Percentiles rank a stretch among this genome's conserved stretches.
Conservation (phyloP, 2,113 vertebrate species). For the Emydocephalus ijimae region DNA sequence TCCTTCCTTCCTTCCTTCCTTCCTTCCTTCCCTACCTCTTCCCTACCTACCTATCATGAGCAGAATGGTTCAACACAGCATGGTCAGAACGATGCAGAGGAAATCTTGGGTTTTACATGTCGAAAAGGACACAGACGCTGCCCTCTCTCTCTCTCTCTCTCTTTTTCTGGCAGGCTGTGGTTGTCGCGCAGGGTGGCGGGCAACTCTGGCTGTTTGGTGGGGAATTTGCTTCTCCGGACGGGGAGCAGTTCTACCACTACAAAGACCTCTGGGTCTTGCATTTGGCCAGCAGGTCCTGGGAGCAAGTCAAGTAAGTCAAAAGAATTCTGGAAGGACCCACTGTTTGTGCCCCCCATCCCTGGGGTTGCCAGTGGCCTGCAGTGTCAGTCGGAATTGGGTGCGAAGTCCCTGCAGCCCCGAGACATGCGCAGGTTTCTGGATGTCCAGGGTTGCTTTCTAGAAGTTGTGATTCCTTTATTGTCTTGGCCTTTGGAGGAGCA, state of each 20-base stretch:
- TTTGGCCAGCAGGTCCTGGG: constrained; percentile 86
- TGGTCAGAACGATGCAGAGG: neutral
- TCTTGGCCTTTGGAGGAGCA: neutral
- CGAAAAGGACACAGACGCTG: neutral
- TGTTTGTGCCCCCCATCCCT: accelerated
- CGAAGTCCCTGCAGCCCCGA: neutral
- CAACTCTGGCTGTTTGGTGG: constrained; percentile 98
- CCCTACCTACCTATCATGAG: neutral
- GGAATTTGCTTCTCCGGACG: constrained; percentile 90
- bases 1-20: neutral
- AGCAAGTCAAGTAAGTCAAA: constrained; percentile 87
- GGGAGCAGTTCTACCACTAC: constrained; percentile 97
- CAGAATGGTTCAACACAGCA: neutral
- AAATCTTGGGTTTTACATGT: neutral
- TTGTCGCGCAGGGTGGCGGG: constrained; percentile 85
- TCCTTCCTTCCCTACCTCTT: too few species aligned
- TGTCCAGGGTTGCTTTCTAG: neutral
- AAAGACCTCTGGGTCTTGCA: constrained; percentile 98
- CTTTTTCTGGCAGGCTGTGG: constrained; percentile 75
- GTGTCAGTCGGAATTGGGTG: neutral
- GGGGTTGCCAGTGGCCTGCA: neutral
- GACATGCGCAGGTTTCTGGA: neutral
- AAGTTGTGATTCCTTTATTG: neutral
- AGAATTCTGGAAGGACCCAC: neutral
- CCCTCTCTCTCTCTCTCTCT: neutral